A percentile compares a stretch with the other conserved stretches of the same genome.
phyloP scores from a whole-genome alignment of 2,797 vertebrate species.

The Lemur catta region DNA sequence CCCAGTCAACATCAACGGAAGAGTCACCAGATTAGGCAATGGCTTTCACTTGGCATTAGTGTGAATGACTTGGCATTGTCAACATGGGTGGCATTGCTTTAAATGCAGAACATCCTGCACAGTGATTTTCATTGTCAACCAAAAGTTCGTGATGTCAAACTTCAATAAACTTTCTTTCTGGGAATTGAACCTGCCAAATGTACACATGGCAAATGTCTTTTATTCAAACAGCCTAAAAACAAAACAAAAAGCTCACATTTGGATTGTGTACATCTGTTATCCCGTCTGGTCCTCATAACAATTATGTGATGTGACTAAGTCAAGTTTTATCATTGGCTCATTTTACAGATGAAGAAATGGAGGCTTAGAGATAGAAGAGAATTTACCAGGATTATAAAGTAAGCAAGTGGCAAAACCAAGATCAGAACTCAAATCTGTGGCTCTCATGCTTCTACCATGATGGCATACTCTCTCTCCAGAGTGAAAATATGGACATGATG shows the following conservation, averaged over 20 bases:
- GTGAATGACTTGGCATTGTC: constrained; percentile 31
- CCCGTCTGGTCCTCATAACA: not conserved
- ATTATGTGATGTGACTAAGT: not conserved
- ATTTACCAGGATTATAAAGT: not conserved
- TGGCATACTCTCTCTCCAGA: not conserved
- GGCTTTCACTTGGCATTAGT: constrained; percentile 11
- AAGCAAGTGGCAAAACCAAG: constrained; percentile 22
- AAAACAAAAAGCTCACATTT: not conserved
- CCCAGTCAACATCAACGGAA: not conserved
- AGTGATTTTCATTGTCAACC: constrained; percentile 42
- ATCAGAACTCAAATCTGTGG: not conserved
- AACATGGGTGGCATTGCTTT: constrained; percentile 19
- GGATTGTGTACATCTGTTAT: not conserved
- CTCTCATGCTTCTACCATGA: not conserved
- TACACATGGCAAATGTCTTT: not conserved
- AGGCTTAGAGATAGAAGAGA: not conserved
- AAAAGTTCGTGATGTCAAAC: constrained; percentile 1
- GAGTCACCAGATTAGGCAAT: not conserved
- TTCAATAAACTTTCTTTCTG: constrained; percentile 7
- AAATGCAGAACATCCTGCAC: constrained; percentile 1
- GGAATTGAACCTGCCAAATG: constrained; percentile 19
- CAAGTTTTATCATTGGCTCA: not conserved
- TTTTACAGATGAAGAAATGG: constrained; percentile 39
- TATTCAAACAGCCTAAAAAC: not conserved
- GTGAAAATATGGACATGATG: not conserved